Evolutionary conservation across 2,113 vertebrate genomes (phyloP), one percentile per base, ranked within the genome.

Genomic region (Amblyornis subalaris): DNA sequence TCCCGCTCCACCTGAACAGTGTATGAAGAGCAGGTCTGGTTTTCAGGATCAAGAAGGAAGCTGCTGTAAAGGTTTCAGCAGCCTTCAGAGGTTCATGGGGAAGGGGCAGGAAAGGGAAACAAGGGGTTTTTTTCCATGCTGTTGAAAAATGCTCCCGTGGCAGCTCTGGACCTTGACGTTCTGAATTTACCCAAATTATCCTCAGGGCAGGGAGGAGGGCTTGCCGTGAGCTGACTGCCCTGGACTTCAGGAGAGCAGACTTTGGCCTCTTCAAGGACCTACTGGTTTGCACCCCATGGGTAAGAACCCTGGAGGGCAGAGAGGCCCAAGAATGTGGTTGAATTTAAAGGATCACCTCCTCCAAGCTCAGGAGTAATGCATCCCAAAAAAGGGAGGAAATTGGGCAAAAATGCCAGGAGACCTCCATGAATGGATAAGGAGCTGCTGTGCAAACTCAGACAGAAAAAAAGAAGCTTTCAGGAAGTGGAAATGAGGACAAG

Each of bases 1-100:
- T 44, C 36, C 82, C 55, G 9, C 28, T 88, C 54, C 47, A 54
- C 19, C 21, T 64, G 38, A 76, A 4, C 8, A 35, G 21, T 0
- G 0, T 16, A 31, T 47, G 47, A 60, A 78, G 18, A 1, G 0
- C 2, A 28, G 12, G 10, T 24, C 42, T n/a, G 23, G 20, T 47
- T 83, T 82, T 66, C 54, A 85, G 35, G 28, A 77, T 60, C 33
- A 47, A 89, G 51, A 10, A 67, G 31, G 28, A 35, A 38, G 14
- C 26, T 60, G 12, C 12, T 64, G 8, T 18, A 57, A 44, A 73
- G 58, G 8, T 70, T 90, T 83, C 67, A 64, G 13, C 21, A 77
- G 15, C 9, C 10, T 70, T 77, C 55, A 93, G 81, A 71, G 8
- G 20, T 64, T 83, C 1, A 0, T 26, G 33, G 16, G 26, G 9